Percentiles rank a stretch among this genome's conserved stretches.
These are phyloP conservation scores for Noturus placidus DNA, from an alignment of 2,113 vertebrate genomes.

Conservation along the genomic window DNA sequence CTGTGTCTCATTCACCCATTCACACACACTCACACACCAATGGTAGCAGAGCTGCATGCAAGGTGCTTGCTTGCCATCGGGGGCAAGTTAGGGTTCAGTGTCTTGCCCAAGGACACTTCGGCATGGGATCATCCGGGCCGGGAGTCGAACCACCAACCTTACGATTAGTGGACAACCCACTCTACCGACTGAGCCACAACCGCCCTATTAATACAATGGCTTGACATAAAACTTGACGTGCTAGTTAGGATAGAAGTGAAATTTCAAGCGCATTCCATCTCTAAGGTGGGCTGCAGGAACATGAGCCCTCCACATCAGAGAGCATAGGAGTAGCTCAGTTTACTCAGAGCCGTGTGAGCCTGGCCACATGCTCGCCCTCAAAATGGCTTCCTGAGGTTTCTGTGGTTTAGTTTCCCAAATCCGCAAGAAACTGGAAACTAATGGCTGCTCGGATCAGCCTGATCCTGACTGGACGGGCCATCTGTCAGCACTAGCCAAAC, in stretches of 20 bases:
- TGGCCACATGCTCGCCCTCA: slow-evolving; percentile 49
- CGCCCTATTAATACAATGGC: background rate
- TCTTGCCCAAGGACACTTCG: too few relatives aligned
- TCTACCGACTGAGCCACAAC: too few relatives aligned
- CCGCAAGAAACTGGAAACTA: slow-evolving; percentile 60
- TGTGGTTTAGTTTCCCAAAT: slow-evolving; percentile 65
- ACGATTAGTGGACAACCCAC: too few relatives aligned
- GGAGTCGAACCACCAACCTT: too few relatives aligned
- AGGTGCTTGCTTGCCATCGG: too few relatives aligned
- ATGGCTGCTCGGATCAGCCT: slow-evolving; percentile 38
- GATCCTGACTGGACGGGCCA: slow-evolving; percentile 4
- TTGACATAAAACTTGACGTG: background rate
- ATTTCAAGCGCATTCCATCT: background rate
- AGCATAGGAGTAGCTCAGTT: background rate
- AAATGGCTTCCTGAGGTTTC: slow-evolving; percentile 56
- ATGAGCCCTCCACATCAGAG: slow-evolving; percentile 16
- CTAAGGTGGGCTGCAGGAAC: slow-evolving; percentile 16
- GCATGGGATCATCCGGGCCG: too few relatives aligned
- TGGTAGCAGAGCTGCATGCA: too few relatives aligned
- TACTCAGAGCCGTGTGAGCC: slow-evolving; percentile 35
- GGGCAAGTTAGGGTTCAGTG: too few relatives aligned
- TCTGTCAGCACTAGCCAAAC: slow-evolving; percentile 31
- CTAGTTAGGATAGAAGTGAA: background rate
- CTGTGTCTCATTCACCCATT: too few relatives aligned
- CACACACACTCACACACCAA: too few relatives aligned